These are phyloP conservation scores for Lasioglossum vierecki DNA, from an alignment of 2,888 invertebrate species.

Conservation along the genomic window DNA sequence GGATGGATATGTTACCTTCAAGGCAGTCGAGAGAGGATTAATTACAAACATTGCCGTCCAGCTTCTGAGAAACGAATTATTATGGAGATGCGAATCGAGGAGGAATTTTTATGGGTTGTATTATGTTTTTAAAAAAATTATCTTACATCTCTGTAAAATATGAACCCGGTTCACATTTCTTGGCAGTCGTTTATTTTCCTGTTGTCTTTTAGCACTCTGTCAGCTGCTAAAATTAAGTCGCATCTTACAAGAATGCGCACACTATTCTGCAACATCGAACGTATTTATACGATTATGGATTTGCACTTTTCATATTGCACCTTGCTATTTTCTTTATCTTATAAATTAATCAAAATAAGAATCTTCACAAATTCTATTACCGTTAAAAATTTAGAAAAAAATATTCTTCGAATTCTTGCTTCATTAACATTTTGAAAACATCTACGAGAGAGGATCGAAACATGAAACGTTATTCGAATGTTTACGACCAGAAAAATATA, in stretches of 20 bases:
- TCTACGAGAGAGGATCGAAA: not conserved
- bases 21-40: conserved; percentile 65
- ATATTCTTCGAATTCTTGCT: not conserved
- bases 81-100: conserved; percentile 63
- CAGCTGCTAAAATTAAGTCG: not conserved
- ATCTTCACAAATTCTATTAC: not conserved
- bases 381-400: not conserved
- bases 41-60: conserved; percentile 65
- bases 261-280: not conserved
- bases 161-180: not conserved
- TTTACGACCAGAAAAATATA: not conserved
- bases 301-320: no score
- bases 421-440: not conserved
- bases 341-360: no score
- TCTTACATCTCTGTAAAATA: not conserved
- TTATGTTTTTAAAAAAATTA: not conserved
- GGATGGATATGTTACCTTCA: conserved; percentile 64
- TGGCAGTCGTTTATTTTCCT: not conserved
- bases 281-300: not conserved
- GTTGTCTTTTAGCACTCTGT: not conserved
- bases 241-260: not conserved
- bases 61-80: conserved; percentile 74
- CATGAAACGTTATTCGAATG: not conserved
- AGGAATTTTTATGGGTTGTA: not conserved
- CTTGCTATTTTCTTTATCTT: not conserved